A percentile compares a stretch with the other conserved stretches of the same genome.
phyloP scores from a whole-genome alignment of 2,797 vertebrate genomes.

The Syngnathus acus region DNA sequence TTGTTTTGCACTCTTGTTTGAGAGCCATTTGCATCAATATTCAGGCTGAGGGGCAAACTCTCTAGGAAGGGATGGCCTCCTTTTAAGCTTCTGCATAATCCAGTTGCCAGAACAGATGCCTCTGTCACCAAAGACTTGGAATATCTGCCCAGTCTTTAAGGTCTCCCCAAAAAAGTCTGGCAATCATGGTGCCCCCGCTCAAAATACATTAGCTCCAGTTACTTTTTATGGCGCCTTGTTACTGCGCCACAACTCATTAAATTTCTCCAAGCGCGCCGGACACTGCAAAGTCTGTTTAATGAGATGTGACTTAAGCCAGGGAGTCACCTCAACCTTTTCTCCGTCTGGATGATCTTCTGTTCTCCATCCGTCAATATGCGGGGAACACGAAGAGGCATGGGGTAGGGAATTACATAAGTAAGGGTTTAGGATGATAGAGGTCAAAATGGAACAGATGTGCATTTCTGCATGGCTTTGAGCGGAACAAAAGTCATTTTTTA shows the following conservation, averaged over 20 bases:
- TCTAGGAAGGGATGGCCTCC: constrained; percentile 28
- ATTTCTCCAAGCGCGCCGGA: constrained; percentile 29
- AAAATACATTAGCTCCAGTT: constrained; percentile 27
- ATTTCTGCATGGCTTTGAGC: constrained; percentile 24
- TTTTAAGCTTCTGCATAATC: constrained; percentile 44
- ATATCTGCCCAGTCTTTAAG: constrained; percentile 16
- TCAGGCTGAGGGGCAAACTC: constrained; percentile 41
- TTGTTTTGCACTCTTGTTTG: constrained; percentile 45
- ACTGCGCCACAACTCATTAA: constrained; percentile 40
- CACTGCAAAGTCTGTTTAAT: constrained; percentile 44
- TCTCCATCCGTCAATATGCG: constrained; percentile 49
- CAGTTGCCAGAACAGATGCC: constrained; percentile 42
- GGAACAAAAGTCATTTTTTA: constrained; percentile 20
- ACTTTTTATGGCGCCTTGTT: constrained; percentile 30
- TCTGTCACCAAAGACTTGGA: constrained; percentile 19
- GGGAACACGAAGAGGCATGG: constrained; percentile 19
- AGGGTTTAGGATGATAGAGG: constrained; percentile 52
- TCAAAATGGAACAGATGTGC: constrained; percentile 23
- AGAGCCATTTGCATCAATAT: constrained; percentile 50
- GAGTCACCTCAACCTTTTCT: constrained; percentile 58
- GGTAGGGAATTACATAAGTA: constrained; percentile 50
- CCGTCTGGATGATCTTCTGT: constrained; percentile 53
- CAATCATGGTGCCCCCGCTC: constrained; percentile 30
- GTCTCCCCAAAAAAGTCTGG: constrained; percentile 12
- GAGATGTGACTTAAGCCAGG: constrained; percentile 44